Conservation (phyloP, 2,888 invertebrate species). For the Lasioglossum malachurum region DNA sequence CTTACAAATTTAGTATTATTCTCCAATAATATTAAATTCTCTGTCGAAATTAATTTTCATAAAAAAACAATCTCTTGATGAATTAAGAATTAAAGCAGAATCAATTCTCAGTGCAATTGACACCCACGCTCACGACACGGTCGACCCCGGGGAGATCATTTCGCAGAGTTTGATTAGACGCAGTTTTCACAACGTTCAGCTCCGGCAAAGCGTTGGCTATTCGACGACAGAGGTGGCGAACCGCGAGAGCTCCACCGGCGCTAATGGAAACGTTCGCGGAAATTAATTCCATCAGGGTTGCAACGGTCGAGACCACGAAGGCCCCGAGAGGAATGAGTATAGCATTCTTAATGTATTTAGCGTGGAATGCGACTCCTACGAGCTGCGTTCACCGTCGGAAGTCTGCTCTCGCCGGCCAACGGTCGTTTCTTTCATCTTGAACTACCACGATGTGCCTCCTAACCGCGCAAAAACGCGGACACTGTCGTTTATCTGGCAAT, state of each 20-base stretch:
- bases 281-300: slow-evolving; percentile 58
- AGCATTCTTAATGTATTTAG: slow-evolving; percentile 76
- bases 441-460: slow-evolving; percentile 1
- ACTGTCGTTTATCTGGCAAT: slow-evolving; percentile 22
- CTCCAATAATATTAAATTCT: too few species aligned
- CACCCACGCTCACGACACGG: background rate
- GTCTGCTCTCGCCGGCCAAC: slow-evolving; percentile 4
- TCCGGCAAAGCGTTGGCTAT: background rate
- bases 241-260: background rate
- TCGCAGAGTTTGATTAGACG: background rate
- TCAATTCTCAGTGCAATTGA: background rate
- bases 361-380: slow-evolving; percentile 77
- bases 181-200: background rate
- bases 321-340: slow-evolving; percentile 59
- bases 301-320: slow-evolving; percentile 29
- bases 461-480: slow-evolving; percentile 11
- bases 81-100: background rate
- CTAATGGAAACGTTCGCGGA: slow-evolving; percentile 59
- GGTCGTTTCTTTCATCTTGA: slow-evolving; percentile 14
- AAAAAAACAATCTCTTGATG: too few species aligned
- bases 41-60: too few species aligned
- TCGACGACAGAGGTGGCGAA: background rate
- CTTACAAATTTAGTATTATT: too few species aligned
- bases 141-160: background rate
- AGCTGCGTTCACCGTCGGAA: slow-evolving; percentile 60